Conservation (phyloP, 2,888 invertebrate genomes). For the Nemotelus nigrinus region DNA sequence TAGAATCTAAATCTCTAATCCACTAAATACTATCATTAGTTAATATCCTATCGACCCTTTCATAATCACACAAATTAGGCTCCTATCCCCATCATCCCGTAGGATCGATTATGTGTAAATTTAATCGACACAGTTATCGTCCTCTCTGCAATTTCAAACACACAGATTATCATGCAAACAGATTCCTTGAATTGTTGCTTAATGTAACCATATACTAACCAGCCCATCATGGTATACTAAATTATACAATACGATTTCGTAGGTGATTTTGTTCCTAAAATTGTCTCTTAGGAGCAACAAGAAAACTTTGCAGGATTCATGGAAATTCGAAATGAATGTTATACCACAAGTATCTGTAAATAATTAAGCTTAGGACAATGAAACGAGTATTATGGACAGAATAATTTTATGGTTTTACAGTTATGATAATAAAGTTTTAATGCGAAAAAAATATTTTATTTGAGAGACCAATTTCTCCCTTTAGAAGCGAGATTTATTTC, state of each 20-base stretch:
- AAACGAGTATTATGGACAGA: neutral
- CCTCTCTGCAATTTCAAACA: too few relatives aligned
- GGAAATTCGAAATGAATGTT: slow-evolving; percentile 9
- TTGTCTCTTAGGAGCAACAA: neutral
- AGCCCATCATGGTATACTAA: neutral
- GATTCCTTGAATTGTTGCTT: too few relatives aligned
- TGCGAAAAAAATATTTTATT: too few relatives aligned
- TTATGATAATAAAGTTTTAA: too few relatives aligned
- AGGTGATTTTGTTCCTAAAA: slow-evolving; percentile 18
- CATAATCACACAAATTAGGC: neutral
- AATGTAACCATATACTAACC: too few relatives aligned
- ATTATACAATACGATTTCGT: neutral
- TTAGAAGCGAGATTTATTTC: too few relatives aligned
- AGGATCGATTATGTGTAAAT: slow-evolving; percentile 37
- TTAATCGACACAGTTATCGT: slow-evolving; percentile 3
- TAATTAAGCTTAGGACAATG: slow-evolving; percentile 14
- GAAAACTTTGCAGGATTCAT: slow-evolving; percentile 7
- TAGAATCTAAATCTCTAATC: neutral
- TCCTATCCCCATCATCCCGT: slow-evolving; percentile 6
- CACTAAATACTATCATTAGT: neutral
- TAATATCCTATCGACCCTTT: neutral
- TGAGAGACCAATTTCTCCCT: too few relatives aligned
- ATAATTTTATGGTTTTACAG: too few relatives aligned
- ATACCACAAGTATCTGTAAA: neutral
- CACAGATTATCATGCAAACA: too few relatives aligned